Base-by-base conservation (phyloP, 2,888 invertebrate species). In the Conistra vaccinii region DNA sequence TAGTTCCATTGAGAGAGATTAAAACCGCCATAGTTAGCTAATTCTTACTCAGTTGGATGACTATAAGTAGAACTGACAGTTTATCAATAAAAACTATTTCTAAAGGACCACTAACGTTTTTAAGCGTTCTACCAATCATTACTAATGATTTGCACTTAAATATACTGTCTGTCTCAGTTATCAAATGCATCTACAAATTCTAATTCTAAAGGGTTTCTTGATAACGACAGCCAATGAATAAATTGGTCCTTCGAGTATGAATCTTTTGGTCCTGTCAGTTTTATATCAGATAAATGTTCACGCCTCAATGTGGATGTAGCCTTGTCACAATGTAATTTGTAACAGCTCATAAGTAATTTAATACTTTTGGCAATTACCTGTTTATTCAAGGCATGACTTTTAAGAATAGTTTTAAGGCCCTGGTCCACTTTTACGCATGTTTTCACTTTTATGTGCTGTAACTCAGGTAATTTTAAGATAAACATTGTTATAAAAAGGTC, bases 361-460 rank as follows among this genome's bases (percentile, higher is more conserved):
- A 87, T 72, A 76, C 75, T 75, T 73, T 80, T 82, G 79, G 72
- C 58, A 81, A 62, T 76, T 67, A 84, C 69, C 83, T 77, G 75
- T 80, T 79, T 78, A 79, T 75, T 85, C 66, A 82, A 88, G 89
- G 90, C 90, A 91, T 91, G 91, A 85, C 62, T 82, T 85, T 84
- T 80, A 80, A 84, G 80, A 87, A 86, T 84, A 81, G 76, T 81
- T 85, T 79, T 78, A 78, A 88, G 87, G 80, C 87, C 87, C 84
- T 86, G 90, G 90, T 90, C 89, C 90, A 90, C 88, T 89, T 91
- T 87, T 83, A 85, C 85, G 72, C 83, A 85, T 86, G 75, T 76
- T 66, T 65, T 48, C 32, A 71, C 51, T 74, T 69, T 63, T 17
- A 61, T 58, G 20, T 58, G 51, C 57, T 48, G 48, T 53, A 14